Evolutionary conservation across 2,888 invertebrate genomes (phyloP).

Genomic region (Drosophila multiciliata): DNA sequence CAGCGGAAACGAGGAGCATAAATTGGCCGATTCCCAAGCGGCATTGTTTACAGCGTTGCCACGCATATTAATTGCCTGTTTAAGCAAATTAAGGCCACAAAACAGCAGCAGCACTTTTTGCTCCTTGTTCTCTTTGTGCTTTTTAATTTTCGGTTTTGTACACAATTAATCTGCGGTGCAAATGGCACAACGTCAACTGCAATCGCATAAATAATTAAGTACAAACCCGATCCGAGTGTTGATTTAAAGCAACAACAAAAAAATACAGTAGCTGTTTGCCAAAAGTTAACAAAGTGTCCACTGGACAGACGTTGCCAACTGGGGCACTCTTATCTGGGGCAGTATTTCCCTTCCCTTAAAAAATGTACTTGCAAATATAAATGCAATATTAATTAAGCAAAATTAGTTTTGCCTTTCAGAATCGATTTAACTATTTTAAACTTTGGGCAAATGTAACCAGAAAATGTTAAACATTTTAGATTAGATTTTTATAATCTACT

Average conservation of each 20-base stretch:
- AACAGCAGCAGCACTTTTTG: constrained; percentile 35
- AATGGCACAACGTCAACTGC: constrained; percentile 46
- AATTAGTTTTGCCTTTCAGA: not conserved
- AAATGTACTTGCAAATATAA: not conserved
- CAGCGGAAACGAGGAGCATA: constrained; percentile 1
- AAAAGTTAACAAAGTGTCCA: not conserved
- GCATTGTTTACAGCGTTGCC: constrained; percentile 69
- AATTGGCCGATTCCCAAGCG: constrained; percentile 48
- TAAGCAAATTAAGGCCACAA: constrained; percentile 69
- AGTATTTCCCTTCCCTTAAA: too few species aligned
- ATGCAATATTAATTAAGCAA: not conserved
- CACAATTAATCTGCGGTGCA: constrained; percentile 60
- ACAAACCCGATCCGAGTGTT: constrained; percentile 5
- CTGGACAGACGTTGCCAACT: not conserved
- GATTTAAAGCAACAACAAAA: constrained; percentile 21
- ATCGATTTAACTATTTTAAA: not conserved
- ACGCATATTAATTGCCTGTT: constrained; percentile 76
- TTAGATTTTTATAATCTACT: not conserved
- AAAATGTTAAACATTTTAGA: not conserved
- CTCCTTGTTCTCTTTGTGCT: constrained; percentile 1
- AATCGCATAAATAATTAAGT: constrained; percentile 53
- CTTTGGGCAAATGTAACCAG: not conserved
- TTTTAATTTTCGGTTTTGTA: constrained; percentile 21
- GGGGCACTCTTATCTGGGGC: not conserved
- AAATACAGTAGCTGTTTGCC: not conserved